Evolutionary conservation across 2,888 invertebrate genomes (phyloP), one percentile per base, ranked within the genome.

Genomic region (Mythimna pallens): DNA sequence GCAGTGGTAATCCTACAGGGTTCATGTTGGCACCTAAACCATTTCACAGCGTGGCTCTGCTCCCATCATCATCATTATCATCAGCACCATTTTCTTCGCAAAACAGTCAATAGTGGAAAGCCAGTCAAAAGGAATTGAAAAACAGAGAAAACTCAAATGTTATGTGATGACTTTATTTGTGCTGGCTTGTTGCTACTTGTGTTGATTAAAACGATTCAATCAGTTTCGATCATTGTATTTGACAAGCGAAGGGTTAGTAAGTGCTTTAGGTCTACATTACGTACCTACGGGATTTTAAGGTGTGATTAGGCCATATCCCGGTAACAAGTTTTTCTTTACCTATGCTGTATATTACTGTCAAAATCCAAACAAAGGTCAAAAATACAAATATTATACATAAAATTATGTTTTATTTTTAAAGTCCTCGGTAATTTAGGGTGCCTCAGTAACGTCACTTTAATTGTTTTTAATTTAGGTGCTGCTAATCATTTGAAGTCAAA

Each of bases 151-250:
- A 71, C 55, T 52, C 76, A 73, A 73, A 58, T 67, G n/a, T 73
- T 76, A 57, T 82, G 86, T 87, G 84, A 86, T 87, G 81, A 79
- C 82, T 86, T 86, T 86, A 87, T 87, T 86, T 62, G 87, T 87
- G 86, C 86, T 82, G 77, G 78, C 76, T 81, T 75, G 69, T 82
- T 66, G 73, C 86, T 86, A 84, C 72, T 79, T 73, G 73, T 80
- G 76, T 82, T 72, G 80, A 84, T 81, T 78, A 75, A 73, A 83
- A 80, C 76, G 68, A 78, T 78, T 78, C 65, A 79, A 81, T 78
- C 76, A 73, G 70, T 83, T 80, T 83, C 64, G 70, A 82, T 82
- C 61, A 80, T 83, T 74, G 78, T 80, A 80, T 85, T 85, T 83
- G 75, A 85, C 75, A 87, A 86, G 87, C 86, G 66, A 85, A 80